Evolutionary conservation across 2,113 vertebrate species (phyloP).

Genomic region (Perca flavescens): DNA sequence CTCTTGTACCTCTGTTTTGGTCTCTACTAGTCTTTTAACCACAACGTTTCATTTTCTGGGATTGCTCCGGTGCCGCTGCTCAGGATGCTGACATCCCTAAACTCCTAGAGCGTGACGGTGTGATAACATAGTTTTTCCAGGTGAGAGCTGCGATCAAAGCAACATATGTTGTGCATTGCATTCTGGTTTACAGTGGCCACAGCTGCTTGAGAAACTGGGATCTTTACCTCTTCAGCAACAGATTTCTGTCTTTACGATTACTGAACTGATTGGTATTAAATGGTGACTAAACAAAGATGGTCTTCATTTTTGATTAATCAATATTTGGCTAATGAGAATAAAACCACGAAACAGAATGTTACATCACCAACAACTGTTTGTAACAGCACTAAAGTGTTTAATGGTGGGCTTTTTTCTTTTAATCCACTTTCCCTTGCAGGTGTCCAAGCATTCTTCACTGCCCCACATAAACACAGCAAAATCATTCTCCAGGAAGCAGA

Average conservation of each 20-base stretch:
- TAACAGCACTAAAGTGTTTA: neutral
- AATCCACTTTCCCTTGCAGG: constrained; percentile 12
- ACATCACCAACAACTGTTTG: constrained; percentile 11
- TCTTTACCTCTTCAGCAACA: neutral
- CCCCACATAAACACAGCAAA: neutral
- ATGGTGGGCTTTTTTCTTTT: neutral
- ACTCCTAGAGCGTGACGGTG: neutral
- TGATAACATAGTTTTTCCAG: neutral
- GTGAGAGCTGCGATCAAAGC: constrained; percentile 1
- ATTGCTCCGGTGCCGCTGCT: too few species aligned
- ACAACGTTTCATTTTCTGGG: too few species aligned
- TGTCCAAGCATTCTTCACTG: constrained; percentile 7
- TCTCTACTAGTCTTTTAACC: too few species aligned
- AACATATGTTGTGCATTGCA: constrained; percentile 19
- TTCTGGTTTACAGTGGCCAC: neutral
- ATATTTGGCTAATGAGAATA: neutral
- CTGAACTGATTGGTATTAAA: neutral
- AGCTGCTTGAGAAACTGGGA: neutral
- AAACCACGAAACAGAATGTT: neutral
- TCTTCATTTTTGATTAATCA: neutral
- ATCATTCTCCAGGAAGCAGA: constrained; percentile 17
- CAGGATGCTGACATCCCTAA: neutral
- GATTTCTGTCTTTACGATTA: neutral
- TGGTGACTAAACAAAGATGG: neutral
- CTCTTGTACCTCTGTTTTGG: too few species aligned